Conservation (phyloP, 2,797 vertebrate species). For the Sebastes cheni region DNA sequence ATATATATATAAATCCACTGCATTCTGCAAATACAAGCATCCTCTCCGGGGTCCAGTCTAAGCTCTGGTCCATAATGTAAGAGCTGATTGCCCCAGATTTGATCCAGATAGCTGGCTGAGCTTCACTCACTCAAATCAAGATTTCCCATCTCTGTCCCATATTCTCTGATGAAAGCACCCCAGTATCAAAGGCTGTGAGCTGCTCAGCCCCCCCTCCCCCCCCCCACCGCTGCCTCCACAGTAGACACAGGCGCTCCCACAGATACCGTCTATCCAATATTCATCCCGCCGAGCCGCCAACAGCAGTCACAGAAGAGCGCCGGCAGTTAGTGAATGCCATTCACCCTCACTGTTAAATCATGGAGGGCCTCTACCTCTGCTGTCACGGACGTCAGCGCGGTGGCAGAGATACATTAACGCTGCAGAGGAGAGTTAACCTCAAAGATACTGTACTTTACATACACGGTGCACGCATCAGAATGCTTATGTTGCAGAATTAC, state of each 20-base stretch:
- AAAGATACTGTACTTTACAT: slow-evolving; percentile 34
- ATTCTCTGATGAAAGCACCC: slow-evolving; percentile 72
- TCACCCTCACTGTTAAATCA: slow-evolving; percentile 23
- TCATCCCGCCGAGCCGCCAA: slow-evolving; percentile 34
- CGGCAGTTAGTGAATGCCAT: slow-evolving; percentile 21
- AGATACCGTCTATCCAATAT: slow-evolving; percentile 55
- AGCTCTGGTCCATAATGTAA: slow-evolving; percentile 35
- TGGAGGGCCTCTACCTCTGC: not conserved
- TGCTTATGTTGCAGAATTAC: slow-evolving; percentile 25
- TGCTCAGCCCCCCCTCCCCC: slow-evolving; percentile 27
- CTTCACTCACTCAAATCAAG: slow-evolving; percentile 51
- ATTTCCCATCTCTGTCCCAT: slow-evolving; percentile 64
- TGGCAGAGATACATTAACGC: slow-evolving; percentile 30
- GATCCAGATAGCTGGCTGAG: slow-evolving; percentile 52
- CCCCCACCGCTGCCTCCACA: slow-evolving; percentile 27
- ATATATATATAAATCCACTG: not conserved
- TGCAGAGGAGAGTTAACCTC: slow-evolving; percentile 19
- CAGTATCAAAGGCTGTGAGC: slow-evolving; percentile 68
- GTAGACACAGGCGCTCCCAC: slow-evolving; percentile 34
- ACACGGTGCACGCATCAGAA: slow-evolving; percentile 36
- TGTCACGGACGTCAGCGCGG: not conserved
- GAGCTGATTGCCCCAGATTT: slow-evolving; percentile 58
- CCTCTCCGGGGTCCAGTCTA: slow-evolving; percentile 21
- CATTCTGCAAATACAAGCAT: not conserved
- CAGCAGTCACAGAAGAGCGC: slow-evolving; percentile 15